Evolutionary conservation across 2,113 vertebrate species (phyloP).

Genomic region (Passer domesticus): DNA sequence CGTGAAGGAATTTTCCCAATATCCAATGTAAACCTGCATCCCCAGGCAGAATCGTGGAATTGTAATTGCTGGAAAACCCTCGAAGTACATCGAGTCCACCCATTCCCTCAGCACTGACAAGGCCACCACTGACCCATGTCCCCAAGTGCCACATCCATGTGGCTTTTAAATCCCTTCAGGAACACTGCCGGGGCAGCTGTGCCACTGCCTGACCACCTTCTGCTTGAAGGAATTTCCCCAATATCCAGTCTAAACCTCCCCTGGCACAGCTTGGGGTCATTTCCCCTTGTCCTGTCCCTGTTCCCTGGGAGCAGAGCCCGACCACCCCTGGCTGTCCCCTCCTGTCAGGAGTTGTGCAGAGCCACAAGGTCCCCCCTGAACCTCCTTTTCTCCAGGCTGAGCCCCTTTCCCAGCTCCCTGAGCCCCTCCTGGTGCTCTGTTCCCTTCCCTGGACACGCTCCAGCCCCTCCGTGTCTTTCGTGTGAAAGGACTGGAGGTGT

Average conservation of each 20-base stretch:
- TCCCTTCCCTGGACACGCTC: neutral
- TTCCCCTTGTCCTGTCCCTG: neutral
- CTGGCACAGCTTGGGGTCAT: accelerated
- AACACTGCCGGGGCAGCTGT: neutral
- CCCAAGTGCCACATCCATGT: no score
- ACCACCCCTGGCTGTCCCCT: neutral
- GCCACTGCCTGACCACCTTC: neutral
- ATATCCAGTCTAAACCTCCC: accelerated
- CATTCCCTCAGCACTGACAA: no score
- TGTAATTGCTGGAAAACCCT: no score
- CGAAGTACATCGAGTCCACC: no score
- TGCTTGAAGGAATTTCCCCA: accelerated
- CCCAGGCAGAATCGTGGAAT: no score
- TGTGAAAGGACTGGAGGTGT: neutral
- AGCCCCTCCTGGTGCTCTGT: accelerated
- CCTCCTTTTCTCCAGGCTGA: neutral
- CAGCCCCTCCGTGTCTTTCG: neutral
- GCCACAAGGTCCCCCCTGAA: neutral
- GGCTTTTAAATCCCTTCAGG: no score
- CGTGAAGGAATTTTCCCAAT: accelerated
- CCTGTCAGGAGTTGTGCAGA: neutral
- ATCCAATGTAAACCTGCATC: accelerated
- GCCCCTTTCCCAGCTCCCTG: neutral
- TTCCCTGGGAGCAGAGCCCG: neutral
- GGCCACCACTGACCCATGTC: no score